phyloP scores from a whole-genome alignment of 2,888 invertebrate species.

The Hoplodrina ambigua region DNA sequence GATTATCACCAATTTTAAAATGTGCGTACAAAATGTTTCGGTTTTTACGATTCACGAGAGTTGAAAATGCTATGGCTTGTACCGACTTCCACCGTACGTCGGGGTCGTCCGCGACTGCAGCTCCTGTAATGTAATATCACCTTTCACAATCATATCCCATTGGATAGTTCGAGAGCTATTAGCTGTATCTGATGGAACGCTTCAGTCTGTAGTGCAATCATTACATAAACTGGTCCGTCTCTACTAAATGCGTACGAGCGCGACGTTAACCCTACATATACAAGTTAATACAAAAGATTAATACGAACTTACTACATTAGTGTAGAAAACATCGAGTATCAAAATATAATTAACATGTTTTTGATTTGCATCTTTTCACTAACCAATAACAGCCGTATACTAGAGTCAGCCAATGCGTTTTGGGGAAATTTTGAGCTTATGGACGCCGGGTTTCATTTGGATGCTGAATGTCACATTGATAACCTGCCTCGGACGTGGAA shows the following conservation, averaged over 20 bases:
- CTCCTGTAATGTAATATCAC: slow-evolving; percentile 72
- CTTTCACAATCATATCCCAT: slow-evolving; percentile 76
- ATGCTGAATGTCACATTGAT: slow-evolving; percentile 75
- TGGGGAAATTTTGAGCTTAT: slow-evolving; percentile 82
- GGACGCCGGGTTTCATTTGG: slow-evolving; percentile 79
- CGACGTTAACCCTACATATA: slow-evolving; percentile 80
- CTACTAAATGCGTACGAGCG: slow-evolving; percentile 82
- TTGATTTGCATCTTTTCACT: slow-evolving; percentile 88
- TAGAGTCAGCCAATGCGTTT: slow-evolving; percentile 89
- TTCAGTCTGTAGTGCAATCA: slow-evolving; percentile 40
- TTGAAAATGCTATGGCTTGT: slow-evolving; percentile 44
- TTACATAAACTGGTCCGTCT: slow-evolving; percentile 66
- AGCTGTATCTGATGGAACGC: slow-evolving; percentile 44
- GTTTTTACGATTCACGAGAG: slow-evolving; percentile 51
- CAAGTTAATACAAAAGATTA: slow-evolving; percentile 82
- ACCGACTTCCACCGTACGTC: slow-evolving; percentile 49
- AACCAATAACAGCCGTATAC: slow-evolving; percentile 90
- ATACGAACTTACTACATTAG: slow-evolving; percentile 81
- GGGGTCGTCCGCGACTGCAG: slow-evolving; percentile 51
- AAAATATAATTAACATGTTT: slow-evolving; percentile 89
- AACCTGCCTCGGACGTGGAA: slow-evolving; percentile 46
- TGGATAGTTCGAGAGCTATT: slow-evolving; percentile 70
- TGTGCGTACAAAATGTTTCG: slow-evolving; percentile 65
- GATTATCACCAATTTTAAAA: slow-evolving; percentile 83
- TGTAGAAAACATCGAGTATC: slow-evolving; percentile 90